Evolutionary conservation across 2,888 invertebrate genomes (phyloP).

Genomic region (Ischnus inquisitorius): DNA sequence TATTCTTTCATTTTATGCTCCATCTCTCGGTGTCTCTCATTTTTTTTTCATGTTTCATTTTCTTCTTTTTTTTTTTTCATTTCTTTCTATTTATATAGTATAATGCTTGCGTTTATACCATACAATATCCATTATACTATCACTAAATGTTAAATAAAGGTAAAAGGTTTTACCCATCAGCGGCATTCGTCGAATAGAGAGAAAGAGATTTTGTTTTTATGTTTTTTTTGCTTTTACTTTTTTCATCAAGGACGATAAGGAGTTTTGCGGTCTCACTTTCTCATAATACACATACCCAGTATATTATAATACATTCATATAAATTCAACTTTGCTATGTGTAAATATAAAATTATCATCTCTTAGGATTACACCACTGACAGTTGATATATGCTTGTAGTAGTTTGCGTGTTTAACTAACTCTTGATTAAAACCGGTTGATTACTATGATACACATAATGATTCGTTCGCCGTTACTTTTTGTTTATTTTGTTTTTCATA

Average conservation of each 20-base stretch:
- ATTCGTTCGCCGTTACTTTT: slow-evolving; percentile 13
- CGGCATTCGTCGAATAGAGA: slow-evolving; percentile 46
- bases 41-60: slow-evolving; percentile 70
- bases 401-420: slow-evolving; percentile 54
- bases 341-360: slow-evolving; percentile 85
- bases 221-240: too few relatives aligned
- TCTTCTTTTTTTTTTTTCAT: slow-evolving; percentile 68
- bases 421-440: slow-evolving; percentile 41
- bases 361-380: slow-evolving; percentile 82
- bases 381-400: slow-evolving; percentile 75
- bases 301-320: slow-evolving; percentile 79
- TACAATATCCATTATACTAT: slow-evolving; percentile 73
- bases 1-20: slow-evolving; percentile 74
- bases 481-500: slow-evolving; percentile 23
- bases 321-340: slow-evolving; percentile 77
- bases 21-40: slow-evolving; percentile 57
- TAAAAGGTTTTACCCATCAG: slow-evolving; percentile 75
- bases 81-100: slow-evolving; percentile 63
- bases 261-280: slow-evolving; percentile 72
- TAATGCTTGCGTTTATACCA: slow-evolving; percentile 49
- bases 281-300: slow-evolving; percentile 68
- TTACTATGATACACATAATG: slow-evolving; percentile 44
- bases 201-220: slow-evolving; percentile 36
- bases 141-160: slow-evolving; percentile 83
- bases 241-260: slow-evolving; percentile 27